Base-by-base conservation (phyloP, 2,797 vertebrate genomes). In the Discoglossus pictus region DNA sequence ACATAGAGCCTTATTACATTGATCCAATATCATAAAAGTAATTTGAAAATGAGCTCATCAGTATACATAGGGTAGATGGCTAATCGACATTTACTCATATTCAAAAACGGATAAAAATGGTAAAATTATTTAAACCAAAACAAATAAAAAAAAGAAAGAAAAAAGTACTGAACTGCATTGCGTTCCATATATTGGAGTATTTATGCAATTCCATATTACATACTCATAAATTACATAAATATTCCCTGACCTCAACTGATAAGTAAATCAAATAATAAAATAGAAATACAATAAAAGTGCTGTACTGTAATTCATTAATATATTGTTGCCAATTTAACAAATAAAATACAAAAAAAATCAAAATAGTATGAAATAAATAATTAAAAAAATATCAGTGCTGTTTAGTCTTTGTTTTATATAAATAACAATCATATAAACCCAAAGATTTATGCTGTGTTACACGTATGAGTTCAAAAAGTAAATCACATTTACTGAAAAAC, bases 231-330 rank as follows among this genome's bases (percentile, higher is more conserved):
- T 31, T 31, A 31, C 27, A 31, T 31, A 31, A 4, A 31, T 31
- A 4, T 8, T 4, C 27, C 27, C 27, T n/a, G 4, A 31, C 8
- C 4, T 31, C 27, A 31, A 31, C 27, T 31, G 27, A 4, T 31
- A 43, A 47, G 35, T 8, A 51, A 42, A 50, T 59, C 46, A 69
- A 62, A 77, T 73, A 73, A 73, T 76, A 82, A 61, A 75, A 78
- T n/a, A n/a, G n/a, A 80, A 78, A 71, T 52, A 48, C 75, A 85
- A 74, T 69, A 78, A 90, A 91, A 91, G 89, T 91, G 89, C 88
- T 76, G 56, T 76, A 73, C 56, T 85, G 72, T 79, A 86, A 84
- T 78, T 82, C 76, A 84, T 82, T 78, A 73, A 79, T 73, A 83
- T 76, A 79, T 61, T 53, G 76, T 88, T 87, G 82, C 82, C 80